Evolutionary conservation across 2,888 invertebrate genomes (phyloP), one percentile per base, ranked within the genome.

Genomic region (Thera britannica): DNA sequence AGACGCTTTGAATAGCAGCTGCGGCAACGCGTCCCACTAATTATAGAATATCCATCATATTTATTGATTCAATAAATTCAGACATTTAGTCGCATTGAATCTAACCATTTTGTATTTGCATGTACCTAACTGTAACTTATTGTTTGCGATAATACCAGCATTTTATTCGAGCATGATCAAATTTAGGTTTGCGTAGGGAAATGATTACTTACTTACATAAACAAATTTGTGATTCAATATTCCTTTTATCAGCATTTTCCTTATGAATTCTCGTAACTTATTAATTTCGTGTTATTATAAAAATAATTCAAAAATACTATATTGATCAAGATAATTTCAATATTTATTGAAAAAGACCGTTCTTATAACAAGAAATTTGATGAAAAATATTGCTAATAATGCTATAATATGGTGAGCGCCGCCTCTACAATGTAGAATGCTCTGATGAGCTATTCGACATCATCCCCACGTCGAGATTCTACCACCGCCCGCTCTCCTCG

Each of bases 31-130:
- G 68, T 62, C 55, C 60, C 65, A 56, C 75, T 83, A 83, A 83
- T 83, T 83, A 76, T 75, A 70, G 78, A 80, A 80, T 82, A 83
- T 83, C 80, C 73, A 69, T 80, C 76, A 80, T 77, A 83, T 80
- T 81, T 79, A 82, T 82, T 76, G 78, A 77, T 73, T 68, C 70
- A 78, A 83, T 81, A 78, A 80, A 80, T 80, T 75, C 74, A 67
- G 67, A 69, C 73, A 75, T 79, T 81, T 77, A 79, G 80, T 81
- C 78, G 80, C 71, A 72, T 75, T 74, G 72, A 67, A 76, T 77
- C 77, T 82, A 81, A 81, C 80, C 75, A 71, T 72, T 70, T 65
- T 65, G 72, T 79, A 74, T 77, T 76, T 78, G 73, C 74, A 74
- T 74, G 72, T 75, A 74, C 72, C 66, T 68, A 74, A 72, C 66